Base-by-base conservation (phyloP, 2,888 invertebrate genomes). In the Drosophila hamatofila region DNA sequence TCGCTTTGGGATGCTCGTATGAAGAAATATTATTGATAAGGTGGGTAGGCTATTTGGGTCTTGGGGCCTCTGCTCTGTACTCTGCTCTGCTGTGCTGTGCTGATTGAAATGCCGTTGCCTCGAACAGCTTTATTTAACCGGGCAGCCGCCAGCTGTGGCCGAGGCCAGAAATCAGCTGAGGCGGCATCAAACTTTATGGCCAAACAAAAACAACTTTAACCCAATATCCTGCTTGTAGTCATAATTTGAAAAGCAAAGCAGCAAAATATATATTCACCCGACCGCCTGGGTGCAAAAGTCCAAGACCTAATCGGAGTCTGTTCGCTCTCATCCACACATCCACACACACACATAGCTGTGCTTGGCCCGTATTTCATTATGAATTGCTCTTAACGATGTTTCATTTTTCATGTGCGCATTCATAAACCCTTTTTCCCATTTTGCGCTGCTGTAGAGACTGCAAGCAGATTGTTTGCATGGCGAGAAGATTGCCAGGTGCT, bases 371-470 rank as follows among this genome's bases (percentile, higher is more conserved):
- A 88, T 91, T 91, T 91, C 91, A 92, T 92, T 92, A 92, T 92
- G 92, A 92, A 92, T 92, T 91, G 92, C 92, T 88, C 91, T 92
- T 92, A 92, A 92, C 92, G 92, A 92, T 92, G 90, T 88, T 91
- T 85, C 92, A 92, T 92, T 91, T 92, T 91, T 92, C 92, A 92
- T 92, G 82, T 90, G 90, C 88, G 91, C 92, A 90, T 92, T 92
- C 92, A 92, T 92, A 92, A 91, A 91, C 82, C 82, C 91, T 82
- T 91, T 91, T 80, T 71, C 72, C 73, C 64, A 73, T 75, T 75
- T 76, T 44, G 69, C 75, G 56, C 66, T 68, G 66, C 65, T 69
- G 81, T 70, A 52, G 76, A 67, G 76, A 70, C 61, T 67, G 35
- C 39, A 33, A 74, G 75, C 75, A 80, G 73, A 88, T 75, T 84